Conservation (phyloP, 2,113 vertebrate genomes). For the Gadus macrocephalus region DNA sequence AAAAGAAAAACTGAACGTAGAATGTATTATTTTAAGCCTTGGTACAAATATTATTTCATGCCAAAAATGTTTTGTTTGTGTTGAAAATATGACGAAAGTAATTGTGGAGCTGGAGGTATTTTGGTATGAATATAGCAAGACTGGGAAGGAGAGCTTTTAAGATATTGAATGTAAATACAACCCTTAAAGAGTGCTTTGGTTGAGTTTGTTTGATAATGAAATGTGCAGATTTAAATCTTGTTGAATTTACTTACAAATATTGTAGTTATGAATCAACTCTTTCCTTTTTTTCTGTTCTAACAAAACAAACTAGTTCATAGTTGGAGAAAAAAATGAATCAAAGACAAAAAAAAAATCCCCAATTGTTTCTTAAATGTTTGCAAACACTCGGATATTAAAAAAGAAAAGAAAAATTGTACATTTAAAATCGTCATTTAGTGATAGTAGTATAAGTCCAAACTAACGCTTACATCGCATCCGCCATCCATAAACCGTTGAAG, state of each 20-base stretch:
- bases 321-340: conserved; percentile 25
- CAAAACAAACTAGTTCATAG: conserved; percentile 47
- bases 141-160: conserved; percentile 13
- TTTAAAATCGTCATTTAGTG: conserved; percentile 54
- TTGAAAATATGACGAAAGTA: conserved; percentile 18
- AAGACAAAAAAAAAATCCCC: conserved; percentile 17
- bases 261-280: conserved; percentile 54
- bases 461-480: conserved; percentile 36
- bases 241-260: conserved; percentile 47
- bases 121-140: conserved; percentile 19
- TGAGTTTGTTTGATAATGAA: conserved; percentile 55
- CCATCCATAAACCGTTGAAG: conserved; percentile 42
- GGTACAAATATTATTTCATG: conserved; percentile 52
- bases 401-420: conserved; percentile 23
- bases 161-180: conserved; percentile 66
- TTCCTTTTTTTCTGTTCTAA: conserved; percentile 58
- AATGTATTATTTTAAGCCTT: conserved; percentile 66
- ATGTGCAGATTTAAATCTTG: conserved; percentile 49
- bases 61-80: conserved; percentile 28
- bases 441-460: conserved; percentile 41
- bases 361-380: conserved; percentile 59
- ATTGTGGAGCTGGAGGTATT: conserved; percentile 19
- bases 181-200: conserved; percentile 45
- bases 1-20: conserved; percentile 41
- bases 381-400: conserved; percentile 40